Base-by-base conservation (phyloP, 1,140 invertebrate species). In the Dinothrombium tinctorium region DNA sequence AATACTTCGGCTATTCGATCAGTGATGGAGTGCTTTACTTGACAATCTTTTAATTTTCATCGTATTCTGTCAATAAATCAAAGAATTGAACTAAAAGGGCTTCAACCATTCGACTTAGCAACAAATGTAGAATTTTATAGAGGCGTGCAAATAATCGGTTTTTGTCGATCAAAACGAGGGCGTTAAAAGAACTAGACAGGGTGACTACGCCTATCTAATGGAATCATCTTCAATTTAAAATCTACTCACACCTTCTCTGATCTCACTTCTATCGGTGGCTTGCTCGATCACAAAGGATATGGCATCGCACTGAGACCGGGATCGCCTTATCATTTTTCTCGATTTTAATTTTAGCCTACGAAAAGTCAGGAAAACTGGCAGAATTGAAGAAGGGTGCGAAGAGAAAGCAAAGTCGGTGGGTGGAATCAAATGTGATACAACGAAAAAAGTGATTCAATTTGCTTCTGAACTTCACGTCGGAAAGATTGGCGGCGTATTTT, bases 201-300 rank as follows among this genome's bases (percentile, higher is more conserved):
- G 68, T 1, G 72, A 75, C 41, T 84, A 78, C 55, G 52, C 52
- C 32, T 84, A 92, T 56, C 67, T 98, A 17, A 95, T 96, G 79
- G 79, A 84, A 58, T 80, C 76, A 25, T 19, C 76, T 0, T 67
- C 70, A 15, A 69, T 84, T 45, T 76, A 80, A 45, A 86, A 78
- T 53, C 67, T 73, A 46, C 62, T 70, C 19, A 73, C 49, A 59
- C 73, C 42, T 65, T 77, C 47, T 84, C 79, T 51, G 65, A 74
- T 25, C 61, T 82, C 3, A 71, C 70, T 45, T 71, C 76, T 59
- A 67, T 83, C 12, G 79, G 81, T 21, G 67, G 68, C 0, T 59
- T 74, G 23, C 56, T 77, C 21, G 79, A 84, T 55, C 72, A 72
- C 32, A 82, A 82, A 55, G 75, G 74, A 19, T 81, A 80, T 51